These are phyloP conservation scores for Amblyopsis rosae DNA, from an alignment of 2,113 vertebrate genomes.

Conservation along the genomic window DNA sequence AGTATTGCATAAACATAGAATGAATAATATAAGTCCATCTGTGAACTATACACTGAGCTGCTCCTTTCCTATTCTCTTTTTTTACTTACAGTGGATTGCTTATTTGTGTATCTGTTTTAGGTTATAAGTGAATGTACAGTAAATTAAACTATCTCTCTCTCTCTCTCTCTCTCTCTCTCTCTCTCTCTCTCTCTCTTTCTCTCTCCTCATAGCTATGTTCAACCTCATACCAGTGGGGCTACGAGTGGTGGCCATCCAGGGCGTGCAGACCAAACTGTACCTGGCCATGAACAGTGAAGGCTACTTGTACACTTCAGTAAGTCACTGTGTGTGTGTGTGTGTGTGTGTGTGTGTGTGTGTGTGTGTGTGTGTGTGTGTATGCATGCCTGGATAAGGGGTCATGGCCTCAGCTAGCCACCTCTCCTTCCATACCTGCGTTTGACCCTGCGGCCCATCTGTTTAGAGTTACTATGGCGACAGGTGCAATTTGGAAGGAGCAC, in stretches of 20 bases:
- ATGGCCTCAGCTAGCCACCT: background rate
- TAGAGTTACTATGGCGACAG: conserved; percentile 58
- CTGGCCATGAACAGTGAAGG: conserved; percentile 99
- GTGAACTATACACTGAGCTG: too few species aligned
- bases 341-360: background rate
- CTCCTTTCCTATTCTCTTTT: background rate
- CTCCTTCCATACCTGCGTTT: conserved; percentile 1
- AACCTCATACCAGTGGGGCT: conserved; percentile 99
- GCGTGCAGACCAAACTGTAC: conserved; percentile 97
- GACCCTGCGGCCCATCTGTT: conserved; percentile 22
- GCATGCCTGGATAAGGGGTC: conserved; percentile 2
- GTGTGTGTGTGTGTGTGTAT: conserved; percentile 7
- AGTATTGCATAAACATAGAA: background rate
- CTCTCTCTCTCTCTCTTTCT: conserved; percentile 24
- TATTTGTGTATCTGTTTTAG: background rate
- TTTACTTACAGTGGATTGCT: background rate
- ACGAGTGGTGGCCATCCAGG: conserved; percentile 98
- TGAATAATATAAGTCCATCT: background rate
- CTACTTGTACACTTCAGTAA: conserved; percentile 97
- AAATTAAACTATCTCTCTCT: background rate
- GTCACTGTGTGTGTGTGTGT: conserved; percentile 34
- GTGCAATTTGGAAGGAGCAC: conserved; percentile 1
- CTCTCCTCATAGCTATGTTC: conserved; percentile 85
- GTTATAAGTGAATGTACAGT: too few species aligned
- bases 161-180: conserved; percentile 1